phyloP scores from a whole-genome alignment of 2,113 vertebrate species.

The Mustela nigripes region DNA sequence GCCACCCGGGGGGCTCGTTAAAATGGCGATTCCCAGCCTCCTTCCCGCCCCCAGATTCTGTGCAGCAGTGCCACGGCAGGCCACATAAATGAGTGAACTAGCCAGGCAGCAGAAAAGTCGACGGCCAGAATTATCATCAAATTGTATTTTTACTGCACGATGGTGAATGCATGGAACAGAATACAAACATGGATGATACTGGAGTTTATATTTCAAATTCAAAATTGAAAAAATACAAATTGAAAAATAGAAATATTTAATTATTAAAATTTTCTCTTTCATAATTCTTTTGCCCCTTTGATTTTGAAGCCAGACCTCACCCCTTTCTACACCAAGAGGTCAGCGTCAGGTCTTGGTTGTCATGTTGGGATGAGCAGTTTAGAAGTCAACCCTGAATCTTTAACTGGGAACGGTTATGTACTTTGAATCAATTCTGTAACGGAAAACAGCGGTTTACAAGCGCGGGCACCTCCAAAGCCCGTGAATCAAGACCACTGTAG shows the following conservation, averaged over 20 bases:
- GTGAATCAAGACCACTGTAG: neutral
- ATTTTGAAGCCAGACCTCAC: neutral
- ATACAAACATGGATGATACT: slow-evolving; percentile 74
- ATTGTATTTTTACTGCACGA: slow-evolving; percentile 81
- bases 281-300: slow-evolving; percentile 58
- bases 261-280: slow-evolving; percentile 76
- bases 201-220: slow-evolving; percentile 71
- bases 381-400: neutral
- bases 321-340: neutral
- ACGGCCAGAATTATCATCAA: slow-evolving; percentile 78
- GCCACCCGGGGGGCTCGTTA: neutral
- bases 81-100: slow-evolving; percentile 69
- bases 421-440: neutral
- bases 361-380: neutral
- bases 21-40: neutral
- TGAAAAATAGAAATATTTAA: slow-evolving; percentile 83
- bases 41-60: neutral
- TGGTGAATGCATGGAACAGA: slow-evolving; percentile 77
- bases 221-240: slow-evolving; percentile 84
- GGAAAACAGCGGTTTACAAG: neutral
- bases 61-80: neutral
- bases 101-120: slow-evolving; percentile 76
- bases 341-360: neutral
- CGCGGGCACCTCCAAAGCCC: accelerated
- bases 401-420: neutral